A percentile compares a stretch with the other conserved stretches of the same genome.
Conservation (phyloP, 2,113 vertebrate species). For the Elephas maximus region DNA sequence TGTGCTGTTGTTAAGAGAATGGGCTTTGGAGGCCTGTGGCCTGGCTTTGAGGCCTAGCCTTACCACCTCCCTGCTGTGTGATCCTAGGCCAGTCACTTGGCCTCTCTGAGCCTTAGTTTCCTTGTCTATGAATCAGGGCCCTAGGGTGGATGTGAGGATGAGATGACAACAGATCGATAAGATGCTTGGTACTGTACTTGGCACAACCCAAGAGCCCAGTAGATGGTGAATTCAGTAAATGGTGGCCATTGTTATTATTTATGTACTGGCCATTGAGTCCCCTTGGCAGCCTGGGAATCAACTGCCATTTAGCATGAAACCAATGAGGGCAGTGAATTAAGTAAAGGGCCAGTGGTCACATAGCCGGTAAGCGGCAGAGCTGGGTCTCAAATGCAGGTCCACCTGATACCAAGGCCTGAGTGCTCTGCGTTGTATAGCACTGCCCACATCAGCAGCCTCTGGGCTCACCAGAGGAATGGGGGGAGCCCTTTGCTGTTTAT, state of each 20-base stretch:
- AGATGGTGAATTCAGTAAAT: no score
- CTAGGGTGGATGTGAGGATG: neutral
- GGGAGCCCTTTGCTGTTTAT: neutral
- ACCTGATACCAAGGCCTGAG: rapidly evolving
- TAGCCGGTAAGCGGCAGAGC: neutral
- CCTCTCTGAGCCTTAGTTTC: conserved; percentile 1
- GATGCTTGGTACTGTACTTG: rapidly evolving
- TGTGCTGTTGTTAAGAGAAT: neutral
- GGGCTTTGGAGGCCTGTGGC: neutral
- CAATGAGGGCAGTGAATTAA: neutral
- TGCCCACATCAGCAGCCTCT: rapidly evolving
- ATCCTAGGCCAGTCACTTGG: neutral
- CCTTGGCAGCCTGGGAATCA: neutral
- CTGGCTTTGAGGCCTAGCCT: neutral
- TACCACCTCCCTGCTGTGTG: neutral
- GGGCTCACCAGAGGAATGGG: neutral
- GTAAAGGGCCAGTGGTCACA: neutral
- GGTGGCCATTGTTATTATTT: no score
- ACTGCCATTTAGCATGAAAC: neutral
- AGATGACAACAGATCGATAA: neutral
- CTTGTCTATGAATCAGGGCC: neutral
- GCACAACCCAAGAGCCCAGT: rapidly evolving
- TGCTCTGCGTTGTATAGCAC: rapidly evolving
- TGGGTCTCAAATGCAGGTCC: neutral
- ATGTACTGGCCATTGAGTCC: rapidly evolving